Percentiles rank a stretch among this genome's conserved stretches.
Conservation (phyloP, 2,888 invertebrate species). For the Linhomoeus sp. region DNA sequence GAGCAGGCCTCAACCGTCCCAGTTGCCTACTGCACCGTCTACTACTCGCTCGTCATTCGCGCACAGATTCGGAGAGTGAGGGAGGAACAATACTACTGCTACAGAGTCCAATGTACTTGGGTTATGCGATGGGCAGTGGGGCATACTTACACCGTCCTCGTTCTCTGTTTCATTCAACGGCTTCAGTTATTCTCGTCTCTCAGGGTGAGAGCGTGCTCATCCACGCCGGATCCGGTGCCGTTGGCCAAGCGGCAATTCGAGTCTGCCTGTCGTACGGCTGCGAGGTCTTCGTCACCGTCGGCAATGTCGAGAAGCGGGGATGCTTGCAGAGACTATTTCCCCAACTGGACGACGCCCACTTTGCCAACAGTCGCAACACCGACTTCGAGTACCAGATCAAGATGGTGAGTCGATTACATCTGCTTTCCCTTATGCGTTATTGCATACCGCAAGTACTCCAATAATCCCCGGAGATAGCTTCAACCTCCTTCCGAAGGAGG, state of each 20-base stretch:
- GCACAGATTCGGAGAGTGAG: slow-evolving; percentile 44
- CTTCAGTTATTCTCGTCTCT: neutral
- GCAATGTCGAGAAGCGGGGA: slow-evolving; percentile 30
- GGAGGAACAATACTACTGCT: too few relatives aligned
- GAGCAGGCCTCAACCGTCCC: slow-evolving; percentile 30
- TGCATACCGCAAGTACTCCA: too few relatives aligned
- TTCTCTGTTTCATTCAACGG: neutral
- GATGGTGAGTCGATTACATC: slow-evolving; percentile 53
- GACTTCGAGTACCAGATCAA: slow-evolving; percentile 61
- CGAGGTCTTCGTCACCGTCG: slow-evolving; percentile 60
- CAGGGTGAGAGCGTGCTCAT: slow-evolving; percentile 44
- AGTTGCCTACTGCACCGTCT: slow-evolving; percentile 35
- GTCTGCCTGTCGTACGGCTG: slow-evolving; percentile 69
- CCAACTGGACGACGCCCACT: slow-evolving; percentile 48
- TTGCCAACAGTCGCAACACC: slow-evolving; percentile 74
- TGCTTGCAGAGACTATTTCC: slow-evolving; percentile 69
- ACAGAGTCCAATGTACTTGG: too few relatives aligned
- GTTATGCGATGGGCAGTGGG: too few relatives aligned
- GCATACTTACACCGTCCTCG: too few relatives aligned
- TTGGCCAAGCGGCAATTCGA: slow-evolving; percentile 81
- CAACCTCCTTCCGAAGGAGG: too few relatives aligned
- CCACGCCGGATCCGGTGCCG: slow-evolving; percentile 85
- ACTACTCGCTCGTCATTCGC: slow-evolving; percentile 67
- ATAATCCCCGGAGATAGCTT: too few relatives aligned
- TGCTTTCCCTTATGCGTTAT: too few relatives aligned